Percentiles rank a stretch among this genome's conserved stretches.
Conservation (phyloP, 2,797 vertebrate genomes). For the Helicolenus hilgendorfi region DNA sequence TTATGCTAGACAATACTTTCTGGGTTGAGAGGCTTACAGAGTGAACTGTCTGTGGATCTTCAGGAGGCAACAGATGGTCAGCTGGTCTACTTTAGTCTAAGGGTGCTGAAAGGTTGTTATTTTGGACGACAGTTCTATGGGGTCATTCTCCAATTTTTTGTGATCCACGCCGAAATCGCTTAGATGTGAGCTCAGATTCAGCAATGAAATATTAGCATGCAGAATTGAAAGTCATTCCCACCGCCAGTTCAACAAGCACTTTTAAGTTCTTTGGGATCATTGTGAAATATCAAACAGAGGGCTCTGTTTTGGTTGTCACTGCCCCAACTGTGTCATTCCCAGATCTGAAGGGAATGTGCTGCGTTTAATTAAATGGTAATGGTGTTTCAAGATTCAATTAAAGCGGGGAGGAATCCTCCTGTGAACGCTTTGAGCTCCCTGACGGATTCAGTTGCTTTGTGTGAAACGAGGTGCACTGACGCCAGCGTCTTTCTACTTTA, state of each 20-base stretch:
- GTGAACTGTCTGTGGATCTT: constrained; percentile 73
- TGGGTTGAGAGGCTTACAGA: constrained; percentile 79
- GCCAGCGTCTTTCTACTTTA: constrained; percentile 40
- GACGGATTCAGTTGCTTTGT: constrained; percentile 46
- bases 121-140: constrained; percentile 29
- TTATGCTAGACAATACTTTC: constrained; percentile 78
- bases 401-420: constrained; percentile 46
- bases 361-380: constrained; percentile 62
- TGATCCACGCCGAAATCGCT: constrained; percentile 4
- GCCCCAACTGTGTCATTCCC: constrained; percentile 43
- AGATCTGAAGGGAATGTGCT: constrained; percentile 50
- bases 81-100: constrained; percentile 43
- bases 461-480: constrained; percentile 47
- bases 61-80: constrained; percentile 75
- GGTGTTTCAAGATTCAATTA: constrained; percentile 68
- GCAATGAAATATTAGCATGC: constrained; percentile 41
- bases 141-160: constrained; percentile 43
- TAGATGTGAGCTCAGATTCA: constrained; percentile 6
- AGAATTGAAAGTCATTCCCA: constrained; percentile 28
- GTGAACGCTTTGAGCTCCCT: constrained; percentile 31
- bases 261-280: constrained; percentile 37
- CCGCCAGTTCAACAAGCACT: constrained; percentile 31
- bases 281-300: constrained; percentile 47
- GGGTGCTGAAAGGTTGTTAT: constrained; percentile 63
- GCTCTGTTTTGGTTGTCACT: constrained; percentile 57